A percentile compares a stretch with the other conserved stretches of the same genome.
These are phyloP conservation scores for Chelonia mydas DNA, from an alignment of 2,797 vertebrate species.

Conservation along the genomic window DNA sequence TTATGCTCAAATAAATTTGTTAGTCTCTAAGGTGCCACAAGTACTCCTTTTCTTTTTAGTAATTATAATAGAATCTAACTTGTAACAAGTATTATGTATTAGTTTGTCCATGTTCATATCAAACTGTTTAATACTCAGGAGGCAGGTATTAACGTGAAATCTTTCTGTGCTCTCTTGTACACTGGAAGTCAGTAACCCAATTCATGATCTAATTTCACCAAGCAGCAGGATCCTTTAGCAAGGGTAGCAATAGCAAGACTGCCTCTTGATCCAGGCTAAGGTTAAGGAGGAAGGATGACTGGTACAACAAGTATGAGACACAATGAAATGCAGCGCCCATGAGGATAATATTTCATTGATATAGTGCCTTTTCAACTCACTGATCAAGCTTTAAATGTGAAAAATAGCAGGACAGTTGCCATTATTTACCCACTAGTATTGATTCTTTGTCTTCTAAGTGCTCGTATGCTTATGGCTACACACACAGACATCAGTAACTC, in stretches of 20 bases:
- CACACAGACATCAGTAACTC: not conserved
- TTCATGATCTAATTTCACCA: not conserved
- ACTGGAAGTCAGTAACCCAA: not conserved
- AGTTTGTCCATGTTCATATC: not conserved
- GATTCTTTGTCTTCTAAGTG: not conserved
- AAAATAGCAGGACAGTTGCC: not conserved
- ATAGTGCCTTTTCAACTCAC: not conserved
- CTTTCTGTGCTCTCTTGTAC: not conserved
- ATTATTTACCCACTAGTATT: not conserved
- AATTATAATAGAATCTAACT: constrained; percentile 6
- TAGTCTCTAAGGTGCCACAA: too few species aligned
- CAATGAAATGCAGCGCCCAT: not conserved
- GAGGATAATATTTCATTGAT: constrained; percentile 1
- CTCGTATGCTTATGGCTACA: not conserved
- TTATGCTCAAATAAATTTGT: too few species aligned
- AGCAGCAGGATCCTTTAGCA: not conserved
- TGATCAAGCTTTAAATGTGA: not conserved
- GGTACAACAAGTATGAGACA: not conserved
- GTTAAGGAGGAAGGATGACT: not conserved
- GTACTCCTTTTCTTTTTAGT: too few species aligned
- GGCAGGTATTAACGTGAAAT: not conserved
- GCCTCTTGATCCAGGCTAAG: constrained; percentile 2
- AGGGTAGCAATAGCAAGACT: not conserved
- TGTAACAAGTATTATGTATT: constrained; percentile 26
- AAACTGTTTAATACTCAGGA: not conserved